Conservation (phyloP, 2,888 invertebrate genomes). For the Drosophila sordidula region DNA sequence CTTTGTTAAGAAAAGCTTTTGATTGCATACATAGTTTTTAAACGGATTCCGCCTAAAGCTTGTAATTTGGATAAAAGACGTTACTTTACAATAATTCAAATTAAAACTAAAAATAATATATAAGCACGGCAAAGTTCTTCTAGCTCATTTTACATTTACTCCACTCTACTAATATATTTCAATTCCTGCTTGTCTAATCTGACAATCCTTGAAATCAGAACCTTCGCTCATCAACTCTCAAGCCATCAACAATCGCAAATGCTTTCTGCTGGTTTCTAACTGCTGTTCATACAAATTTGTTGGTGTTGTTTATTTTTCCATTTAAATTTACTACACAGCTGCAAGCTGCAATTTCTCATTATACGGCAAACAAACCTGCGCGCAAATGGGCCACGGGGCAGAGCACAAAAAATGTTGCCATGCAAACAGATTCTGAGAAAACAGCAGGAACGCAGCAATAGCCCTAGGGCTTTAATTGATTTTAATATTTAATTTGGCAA, state of each 20-base stretch:
- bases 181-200: conserved; percentile 2
- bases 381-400: conserved; percentile 24
- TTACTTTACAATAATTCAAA: too few species aligned
- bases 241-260: not conserved
- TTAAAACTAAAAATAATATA: too few species aligned
- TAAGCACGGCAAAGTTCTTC: too few species aligned
- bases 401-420: conserved; percentile 23
- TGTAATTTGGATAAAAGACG: too few species aligned
- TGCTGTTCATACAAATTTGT: conserved; percentile 4
- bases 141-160: conserved; percentile 3
- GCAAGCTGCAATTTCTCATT: conserved; percentile 48
- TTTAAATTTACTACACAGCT: conserved; percentile 56
- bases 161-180: not conserved
- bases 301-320: conserved; percentile 32
- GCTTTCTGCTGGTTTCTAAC: not conserved
- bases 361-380: conserved; percentile 21
- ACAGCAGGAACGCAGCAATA: conserved; percentile 7
- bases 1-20: not conserved
- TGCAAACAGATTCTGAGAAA: conserved; percentile 29
- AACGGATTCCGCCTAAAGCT: too few species aligned
- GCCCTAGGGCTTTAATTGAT: conserved; percentile 66
- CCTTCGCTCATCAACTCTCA: not conserved
- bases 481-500: conserved; percentile 74
- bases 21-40: too few species aligned
- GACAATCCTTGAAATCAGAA: not conserved